phyloP scores from a whole-genome alignment of 2,888 invertebrate species.

The Coleophora deauratella region DNA sequence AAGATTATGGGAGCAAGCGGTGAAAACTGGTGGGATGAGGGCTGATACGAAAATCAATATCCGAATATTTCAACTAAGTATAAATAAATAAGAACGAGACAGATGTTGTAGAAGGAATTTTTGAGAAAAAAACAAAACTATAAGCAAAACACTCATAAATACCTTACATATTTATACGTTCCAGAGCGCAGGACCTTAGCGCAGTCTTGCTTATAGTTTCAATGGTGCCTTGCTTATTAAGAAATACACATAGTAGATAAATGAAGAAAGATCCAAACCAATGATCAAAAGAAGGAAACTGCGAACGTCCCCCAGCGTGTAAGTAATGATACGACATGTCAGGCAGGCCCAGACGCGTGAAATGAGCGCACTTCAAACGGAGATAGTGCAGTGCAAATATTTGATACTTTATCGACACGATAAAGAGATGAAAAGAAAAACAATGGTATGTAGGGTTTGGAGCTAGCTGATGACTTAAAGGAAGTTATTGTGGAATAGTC shows the following conservation, averaged over 20 bases:
- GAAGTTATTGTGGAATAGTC: too few species aligned
- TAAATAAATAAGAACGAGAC: too few species aligned
- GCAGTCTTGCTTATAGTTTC: too few species aligned
- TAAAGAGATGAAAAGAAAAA: background rate
- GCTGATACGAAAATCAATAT: slow-evolving; percentile 30
- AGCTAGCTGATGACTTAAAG: too few species aligned
- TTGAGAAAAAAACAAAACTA: too few species aligned
- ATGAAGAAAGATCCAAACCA: too few species aligned
- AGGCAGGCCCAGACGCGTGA: slow-evolving; percentile 42
- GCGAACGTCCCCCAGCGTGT: slow-evolving; percentile 45
- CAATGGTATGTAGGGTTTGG: too few species aligned
- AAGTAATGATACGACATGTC: slow-evolving; percentile 53
- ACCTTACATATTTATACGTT: too few species aligned
- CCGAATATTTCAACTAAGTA: slow-evolving; percentile 7
- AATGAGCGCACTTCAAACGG: slow-evolving; percentile 62
- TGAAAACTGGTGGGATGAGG: slow-evolving; percentile 3
- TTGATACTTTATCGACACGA: slow-evolving; percentile 6
- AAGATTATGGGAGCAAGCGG: slow-evolving; percentile 39
- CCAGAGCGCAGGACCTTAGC: too few species aligned
- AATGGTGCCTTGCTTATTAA: slow-evolving; percentile 3
- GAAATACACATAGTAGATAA: slow-evolving; percentile 1
- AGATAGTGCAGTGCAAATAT: background rate
- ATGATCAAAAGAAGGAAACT: slow-evolving; percentile 14
- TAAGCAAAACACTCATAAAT: too few species aligned
- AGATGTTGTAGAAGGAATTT: too few species aligned